Base-by-base conservation (phyloP, 2,888 invertebrate species). In the Fragum sueziense region DNA sequence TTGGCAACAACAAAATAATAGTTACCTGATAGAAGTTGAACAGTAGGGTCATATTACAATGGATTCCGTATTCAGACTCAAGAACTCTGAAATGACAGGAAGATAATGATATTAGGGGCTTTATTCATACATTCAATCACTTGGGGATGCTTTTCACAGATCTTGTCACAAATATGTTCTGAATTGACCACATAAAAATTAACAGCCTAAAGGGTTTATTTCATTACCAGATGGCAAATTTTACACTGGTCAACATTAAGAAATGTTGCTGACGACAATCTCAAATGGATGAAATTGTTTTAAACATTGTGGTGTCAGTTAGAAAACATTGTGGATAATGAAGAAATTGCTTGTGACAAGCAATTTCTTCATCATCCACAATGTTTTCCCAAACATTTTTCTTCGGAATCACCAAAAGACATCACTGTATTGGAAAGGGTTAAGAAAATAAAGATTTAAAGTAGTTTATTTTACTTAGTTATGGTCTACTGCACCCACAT, bases 41-140 rank as follows among this genome's bases (percentile, higher is more conserved):
- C 70, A 99, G 94, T 74, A 99, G 94, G 0, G 99, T 99, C 93
- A 99, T 95, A 94, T 99, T 99, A 94, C 99, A 99, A 91, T 99
- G 99, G 82, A 99, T 97, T 69, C 97, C 97, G 93, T 98, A 95
- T 89, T 97, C 95, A 88, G 96, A 95, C 94, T 99, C 99, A 88
- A 99, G 93, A 89, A 96, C 96, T 92, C 97, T 97, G 93, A 51
- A 69, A 67, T 67, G 9, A 41, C 9, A 41, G 9, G 47, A n/a
- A n/a, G n/a, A n/a, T n/a, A n/a, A n/a, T n/a, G n/a, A n/a, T n/a
- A n/a, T n/a, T n/a, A n/a, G n/a, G n/a, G n/a, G n/a, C n/a, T n/a
- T n/a, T n/a, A n/a, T n/a, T n/a, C n/a, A n/a, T n/a, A n/a, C n/a
- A n/a, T n/a, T n/a, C n/a, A n/a, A n/a, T n/a, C n/a, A n/a, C n/a